Base-by-base conservation (phyloP, 53 echinoderm and acorn worm species). In the Paracentrotus lividus region DNA sequence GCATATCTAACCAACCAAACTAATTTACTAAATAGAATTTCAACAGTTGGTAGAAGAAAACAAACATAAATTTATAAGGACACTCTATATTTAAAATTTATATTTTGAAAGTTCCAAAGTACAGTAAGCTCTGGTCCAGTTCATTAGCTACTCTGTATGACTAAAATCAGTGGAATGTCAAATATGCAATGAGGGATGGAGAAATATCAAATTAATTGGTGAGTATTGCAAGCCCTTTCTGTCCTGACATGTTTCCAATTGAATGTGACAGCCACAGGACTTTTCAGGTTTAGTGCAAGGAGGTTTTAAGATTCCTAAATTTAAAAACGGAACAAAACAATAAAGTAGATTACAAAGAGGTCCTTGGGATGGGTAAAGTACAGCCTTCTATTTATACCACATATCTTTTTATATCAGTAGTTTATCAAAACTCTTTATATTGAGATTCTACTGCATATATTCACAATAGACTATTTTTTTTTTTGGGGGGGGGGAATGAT, bases 241-340 rank as follows among this genome's bases (percentile, higher is more conserved):
- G 81, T 81, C 81, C 47, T 81, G 26, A 81, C 47, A 81, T 45
- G 81, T 81, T 81, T 81, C 44, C 81, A 81, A 81, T 81, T 81
- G 81, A 81, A 81, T 45, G 44, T 81, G 81, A 81, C 81, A 81
- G 81, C 47, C 81, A 47, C 16, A 45, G 26, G 47, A 49, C 45
- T 45, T 81, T 47, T n/a, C 20, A 81, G 26, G 0, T n/a, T 47
- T 47, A 27, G 47, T 8, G n/a, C 44, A 81, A 81, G 81, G 26
- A 47, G 27, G 81, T 15, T 26, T 24, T 45, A 81, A 44, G 57
- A 20, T 57, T 21, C 16, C 52, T 57, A 0, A 3, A 57, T 57
- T 18, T 20, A 57, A 18, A 18, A 57, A 57, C n/a, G n/a, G n/a
- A n/a, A n/a, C n/a, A n/a, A n/a, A n/a, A n/a, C n/a, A n/a, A n/a